A percentile compares a stretch with the other conserved stretches of the same genome.
These are phyloP conservation scores for Pammene aurita DNA, from an alignment of 2,888 invertebrate species.

Conservation along the genomic window DNA sequence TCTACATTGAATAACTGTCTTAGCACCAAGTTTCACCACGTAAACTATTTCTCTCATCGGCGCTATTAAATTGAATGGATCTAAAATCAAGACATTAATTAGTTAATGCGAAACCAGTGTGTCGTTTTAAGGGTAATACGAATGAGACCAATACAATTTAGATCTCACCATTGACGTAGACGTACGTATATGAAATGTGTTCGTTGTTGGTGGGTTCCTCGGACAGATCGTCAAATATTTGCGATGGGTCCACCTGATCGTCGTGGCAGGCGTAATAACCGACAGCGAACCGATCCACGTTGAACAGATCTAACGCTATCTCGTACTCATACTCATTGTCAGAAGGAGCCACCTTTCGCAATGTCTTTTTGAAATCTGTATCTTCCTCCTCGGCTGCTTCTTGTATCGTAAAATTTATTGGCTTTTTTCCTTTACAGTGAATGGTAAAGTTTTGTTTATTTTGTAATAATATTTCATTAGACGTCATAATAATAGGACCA, in stretches of 20 bases:
- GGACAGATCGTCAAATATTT: slow-evolving; percentile 58
- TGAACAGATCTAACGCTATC: slow-evolving; percentile 70
- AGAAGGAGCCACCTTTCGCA: slow-evolving; percentile 48
- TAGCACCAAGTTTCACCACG: slow-evolving; percentile 58
- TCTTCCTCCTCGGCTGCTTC: slow-evolving; percentile 63
- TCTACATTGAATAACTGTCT: slow-evolving; percentile 74
- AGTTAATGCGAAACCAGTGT: slow-evolving; percentile 34
- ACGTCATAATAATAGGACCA: slow-evolving; percentile 67
- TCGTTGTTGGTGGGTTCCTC: slow-evolving; percentile 68
- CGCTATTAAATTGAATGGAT: slow-evolving; percentile 68
- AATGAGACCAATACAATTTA: slow-evolving; percentile 38
- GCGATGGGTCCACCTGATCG: slow-evolving; percentile 59
- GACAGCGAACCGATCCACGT: slow-evolving; percentile 75
- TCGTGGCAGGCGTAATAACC: slow-evolving; percentile 84
- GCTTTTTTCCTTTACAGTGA: slow-evolving; percentile 62
- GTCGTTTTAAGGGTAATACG: slow-evolving; percentile 21
- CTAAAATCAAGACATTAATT: slow-evolving; percentile 62
- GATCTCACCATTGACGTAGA: slow-evolving; percentile 77
- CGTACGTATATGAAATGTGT: slow-evolving; percentile 69
- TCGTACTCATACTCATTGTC: slow-evolving; percentile 67
- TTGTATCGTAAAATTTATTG: slow-evolving; percentile 68
- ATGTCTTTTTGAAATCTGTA: slow-evolving; percentile 51
- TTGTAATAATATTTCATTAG: slow-evolving; percentile 67
- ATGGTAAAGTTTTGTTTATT: slow-evolving; percentile 72
- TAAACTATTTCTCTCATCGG: slow-evolving; percentile 70